Evolutionary conservation across 1,140 invertebrate species (phyloP), one percentile per base, ranked within the genome.

Genomic region (Samia ricini): DNA sequence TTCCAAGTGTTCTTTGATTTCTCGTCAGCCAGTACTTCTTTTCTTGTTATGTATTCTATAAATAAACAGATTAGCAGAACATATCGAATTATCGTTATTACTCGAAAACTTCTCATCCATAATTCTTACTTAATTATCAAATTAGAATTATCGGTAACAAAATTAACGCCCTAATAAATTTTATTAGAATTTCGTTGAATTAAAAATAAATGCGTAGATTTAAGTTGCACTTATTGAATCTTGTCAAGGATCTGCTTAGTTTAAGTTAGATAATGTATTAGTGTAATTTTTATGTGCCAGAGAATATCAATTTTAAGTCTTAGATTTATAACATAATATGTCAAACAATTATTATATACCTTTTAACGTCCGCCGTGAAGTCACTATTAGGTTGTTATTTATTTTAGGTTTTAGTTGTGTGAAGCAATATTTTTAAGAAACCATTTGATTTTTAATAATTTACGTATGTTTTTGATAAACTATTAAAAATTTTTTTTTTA

Each of bases 231-330:
- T 66, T 50, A 66, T 71, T 72, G 67, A 68, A 66, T 75, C 61
- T 68, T 57, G 60, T 63, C 67, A 72, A 75, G 66, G 69, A 75
- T 75, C 72, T 72, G 69, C 69, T 75, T 60, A 57, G 56, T 64
- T 23, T 59, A 64, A 64, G 54, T 42, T 42, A 42, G 33, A 4
- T n/a, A n/a, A n/a, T 61, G 29, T 64, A 49, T 56, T 63, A 60
- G 56, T 63, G 64, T 59, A 68, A 63, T 52, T 64, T 57, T 42
- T 50, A 48, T 66, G 66, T 74, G 72, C 72, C 72, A 74, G 64
- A 64, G 7, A 56, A 61, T 56, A 29, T 60, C 42, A 63, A 33
- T 52, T 58, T 61, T 52, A 64, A 49, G 49, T 61, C 4, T n/a
- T 69, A 24, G 33, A 20, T 20, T 26, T 36, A 20, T 21, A 57